Percentiles rank a stretch among this genome's conserved stretches.
Evolutionary conservation across 2,797 vertebrate genomes (phyloP).

Genomic region (Crenichthys baileyi): DNA sequence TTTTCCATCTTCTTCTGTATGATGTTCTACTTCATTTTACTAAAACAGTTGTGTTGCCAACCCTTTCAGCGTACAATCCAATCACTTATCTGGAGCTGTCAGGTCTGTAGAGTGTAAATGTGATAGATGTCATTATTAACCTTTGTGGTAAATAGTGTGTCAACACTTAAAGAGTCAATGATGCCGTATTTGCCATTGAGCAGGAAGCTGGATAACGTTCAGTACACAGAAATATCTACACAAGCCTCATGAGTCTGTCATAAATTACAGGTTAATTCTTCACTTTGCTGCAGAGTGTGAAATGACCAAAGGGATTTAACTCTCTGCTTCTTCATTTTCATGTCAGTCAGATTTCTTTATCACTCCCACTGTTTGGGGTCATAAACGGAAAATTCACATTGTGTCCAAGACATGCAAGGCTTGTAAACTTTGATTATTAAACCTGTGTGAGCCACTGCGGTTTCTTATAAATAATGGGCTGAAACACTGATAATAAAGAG

Average conservation of each 20-base stretch:
- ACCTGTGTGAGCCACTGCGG: neutral
- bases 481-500: neutral
- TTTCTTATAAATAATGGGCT: neutral
- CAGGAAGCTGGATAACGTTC: conserved; percentile 43
- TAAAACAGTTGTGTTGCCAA: conserved; percentile 37
- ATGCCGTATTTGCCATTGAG: conserved; percentile 54
- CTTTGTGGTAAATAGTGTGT: conserved; percentile 50
- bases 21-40: conserved; percentile 12
- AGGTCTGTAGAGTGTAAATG: conserved; percentile 59
- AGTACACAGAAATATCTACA: conserved; percentile 10
- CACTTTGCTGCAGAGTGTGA: neutral
- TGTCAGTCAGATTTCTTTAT: neutral
- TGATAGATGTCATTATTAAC: conserved; percentile 60
- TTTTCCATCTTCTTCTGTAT: neutral
- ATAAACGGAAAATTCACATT: conserved; percentile 1
- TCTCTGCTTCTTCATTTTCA: neutral
- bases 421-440: conserved; percentile 12
- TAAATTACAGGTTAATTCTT: conserved; percentile 10
- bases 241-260: neutral
- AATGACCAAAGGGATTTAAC: neutral
- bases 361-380: neutral
- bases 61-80: conserved; percentile 17
- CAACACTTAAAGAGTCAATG: conserved; percentile 51
- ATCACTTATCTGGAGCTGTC: conserved; percentile 67
- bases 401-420: neutral